These are phyloP conservation scores for Nomada fabriciana DNA, from an alignment of 2,888 invertebrate genomes.

Conservation along the genomic window DNA sequence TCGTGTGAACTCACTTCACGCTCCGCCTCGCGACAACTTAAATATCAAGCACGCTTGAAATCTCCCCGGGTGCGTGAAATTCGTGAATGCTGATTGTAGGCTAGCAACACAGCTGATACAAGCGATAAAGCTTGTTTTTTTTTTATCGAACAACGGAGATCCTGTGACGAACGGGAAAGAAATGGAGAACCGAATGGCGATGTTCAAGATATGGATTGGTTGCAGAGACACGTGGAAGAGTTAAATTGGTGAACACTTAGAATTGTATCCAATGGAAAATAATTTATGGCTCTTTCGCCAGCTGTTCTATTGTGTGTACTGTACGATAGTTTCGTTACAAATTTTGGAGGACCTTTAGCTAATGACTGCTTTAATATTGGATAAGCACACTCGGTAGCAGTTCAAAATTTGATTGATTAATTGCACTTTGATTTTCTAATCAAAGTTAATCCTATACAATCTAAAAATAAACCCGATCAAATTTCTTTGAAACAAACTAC, in stretches of 20 bases:
- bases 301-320: no score
- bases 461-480: no score
- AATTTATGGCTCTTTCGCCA: neutral
- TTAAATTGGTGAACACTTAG: neutral
- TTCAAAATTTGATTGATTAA: no score
- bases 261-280: neutral
- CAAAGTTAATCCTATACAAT: no score
- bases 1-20: neutral
- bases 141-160: neutral
- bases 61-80: slow-evolving; percentile 1
- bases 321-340: no score
- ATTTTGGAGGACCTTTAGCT: no score
- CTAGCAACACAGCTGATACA: slow-evolving; percentile 3
- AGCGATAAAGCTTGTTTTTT: slow-evolving; percentile 1
- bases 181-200: neutral
- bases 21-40: slow-evolving; percentile 21
- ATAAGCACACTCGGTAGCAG: no score
- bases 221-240: neutral
- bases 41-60: slow-evolving; percentile 3
- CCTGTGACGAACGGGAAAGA: slow-evolving; percentile 1
- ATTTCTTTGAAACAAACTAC: no score
- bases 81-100: slow-evolving; percentile 18
- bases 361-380: no score
- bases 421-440: no score
- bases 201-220: neutral